These are phyloP conservation scores for Drosophila lacertosa DNA, from an alignment of 1,140 invertebrate species.

Conservation along the genomic window DNA sequence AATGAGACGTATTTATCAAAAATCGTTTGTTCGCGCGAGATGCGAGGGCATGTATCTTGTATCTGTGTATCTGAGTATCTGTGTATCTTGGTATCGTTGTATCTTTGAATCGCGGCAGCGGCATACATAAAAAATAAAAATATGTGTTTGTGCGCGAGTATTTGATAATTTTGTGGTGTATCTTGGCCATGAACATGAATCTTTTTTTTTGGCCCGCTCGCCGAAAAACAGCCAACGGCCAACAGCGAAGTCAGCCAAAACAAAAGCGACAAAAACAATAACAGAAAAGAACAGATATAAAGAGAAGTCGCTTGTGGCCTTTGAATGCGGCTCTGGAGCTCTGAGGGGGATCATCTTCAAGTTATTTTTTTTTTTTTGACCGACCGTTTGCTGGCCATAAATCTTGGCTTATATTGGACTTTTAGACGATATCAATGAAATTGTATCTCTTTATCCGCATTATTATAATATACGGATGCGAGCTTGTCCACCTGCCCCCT, in stretches of 20 bases:
- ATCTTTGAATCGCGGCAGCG: conserved; percentile 70
- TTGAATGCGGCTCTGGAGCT: conserved; percentile 35
- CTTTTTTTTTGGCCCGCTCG: conserved; percentile 57
- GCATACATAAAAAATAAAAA: conserved; percentile 59
- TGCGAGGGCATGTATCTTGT: conserved; percentile 44
- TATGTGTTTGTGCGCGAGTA: conserved; percentile 57
- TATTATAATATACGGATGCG: conserved; percentile 83
- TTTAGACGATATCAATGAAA: conserved; percentile 84
- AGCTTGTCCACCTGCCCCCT: conserved; percentile 30
- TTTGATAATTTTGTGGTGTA: conserved; percentile 75
- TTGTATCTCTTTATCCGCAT: conserved; percentile 84
- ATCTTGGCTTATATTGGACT: conserved; percentile 81
- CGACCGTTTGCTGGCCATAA: conserved; percentile 64
- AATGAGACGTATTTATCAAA: conserved; percentile 75
- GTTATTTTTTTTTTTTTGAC: conserved; percentile 48
- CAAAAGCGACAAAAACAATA: conserved; percentile 41
- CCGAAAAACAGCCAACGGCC: conserved; percentile 11
- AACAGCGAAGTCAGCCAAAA: conserved; percentile 18
- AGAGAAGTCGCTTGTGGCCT: conserved; percentile 17
- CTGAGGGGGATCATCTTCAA: conserved; percentile 65
- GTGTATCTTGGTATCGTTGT: conserved; percentile 43
- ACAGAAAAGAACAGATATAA: conserved; percentile 18
- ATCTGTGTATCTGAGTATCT: conserved; percentile 47
- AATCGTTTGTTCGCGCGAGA: conserved; percentile 64
- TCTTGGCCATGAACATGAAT: conserved; percentile 76